Conservation (phyloP, 2,888 invertebrate genomes). For the Liopterus haemorrhoidalis region DNA sequence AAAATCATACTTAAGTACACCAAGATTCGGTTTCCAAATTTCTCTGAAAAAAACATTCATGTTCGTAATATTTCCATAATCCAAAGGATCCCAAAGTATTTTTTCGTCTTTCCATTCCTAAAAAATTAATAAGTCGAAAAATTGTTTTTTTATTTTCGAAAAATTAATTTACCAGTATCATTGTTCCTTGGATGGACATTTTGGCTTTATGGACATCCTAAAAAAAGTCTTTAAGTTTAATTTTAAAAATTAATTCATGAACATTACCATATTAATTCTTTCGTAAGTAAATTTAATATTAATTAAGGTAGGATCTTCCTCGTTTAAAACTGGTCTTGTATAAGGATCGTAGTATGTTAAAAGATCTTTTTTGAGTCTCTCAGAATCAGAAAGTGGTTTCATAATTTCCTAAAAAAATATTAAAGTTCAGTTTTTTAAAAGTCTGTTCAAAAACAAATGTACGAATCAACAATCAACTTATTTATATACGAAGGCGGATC, state of each 20-base stretch:
- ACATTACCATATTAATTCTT: slow-evolving; percentile 37
- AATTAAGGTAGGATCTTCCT: slow-evolving; percentile 34
- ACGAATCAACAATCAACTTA: no score
- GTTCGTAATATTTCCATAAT: slow-evolving; percentile 50
- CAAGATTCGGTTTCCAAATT: slow-evolving; percentile 56
- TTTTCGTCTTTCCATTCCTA: slow-evolving; percentile 60
- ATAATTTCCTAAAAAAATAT: slow-evolving; percentile 42
- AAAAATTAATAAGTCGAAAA: slow-evolving; percentile 31
- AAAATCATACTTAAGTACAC: slow-evolving; percentile 44
- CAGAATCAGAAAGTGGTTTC: slow-evolving; percentile 46
- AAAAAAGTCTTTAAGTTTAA: slow-evolving; percentile 24
- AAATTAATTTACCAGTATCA: slow-evolving; percentile 43
- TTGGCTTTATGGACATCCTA: slow-evolving; percentile 41
- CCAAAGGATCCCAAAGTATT: slow-evolving; percentile 54
- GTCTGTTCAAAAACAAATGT: background rate
- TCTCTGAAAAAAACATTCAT: slow-evolving; percentile 51
- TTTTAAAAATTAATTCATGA: slow-evolving; percentile 9
- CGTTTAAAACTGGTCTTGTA: slow-evolving; percentile 39
- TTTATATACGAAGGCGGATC: no score
- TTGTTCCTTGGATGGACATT: slow-evolving; percentile 41
- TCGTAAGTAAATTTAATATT: slow-evolving; percentile 35
- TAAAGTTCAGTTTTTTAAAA: background rate
- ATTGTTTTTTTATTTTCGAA: slow-evolving; percentile 15
- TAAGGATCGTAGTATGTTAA: slow-evolving; percentile 48
- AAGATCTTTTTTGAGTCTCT: slow-evolving; percentile 51